Evolutionary conservation across 1,140 invertebrate species (phyloP).

Genomic region (Ceratina japonica): DNA sequence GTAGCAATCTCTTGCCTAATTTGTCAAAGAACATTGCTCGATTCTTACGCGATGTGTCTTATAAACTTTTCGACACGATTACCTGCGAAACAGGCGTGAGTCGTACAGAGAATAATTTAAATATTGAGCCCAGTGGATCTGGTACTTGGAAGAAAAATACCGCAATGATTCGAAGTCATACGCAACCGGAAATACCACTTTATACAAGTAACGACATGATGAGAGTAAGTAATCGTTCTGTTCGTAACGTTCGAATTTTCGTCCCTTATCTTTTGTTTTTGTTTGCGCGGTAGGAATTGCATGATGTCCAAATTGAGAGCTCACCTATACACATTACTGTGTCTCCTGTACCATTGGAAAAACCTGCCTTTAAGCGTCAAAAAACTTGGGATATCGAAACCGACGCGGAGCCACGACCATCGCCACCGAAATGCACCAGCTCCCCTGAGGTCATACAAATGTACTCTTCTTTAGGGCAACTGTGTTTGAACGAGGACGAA

Average conservation of each 20-base stretch:
- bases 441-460: slow-evolving; percentile 21
- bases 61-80: slow-evolving; percentile 66
- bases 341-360: neutral
- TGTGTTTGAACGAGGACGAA: slow-evolving; percentile 7
- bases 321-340: no score
- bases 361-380: slow-evolving; percentile 7
- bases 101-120: slow-evolving; percentile 27
- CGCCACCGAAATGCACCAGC: slow-evolving; percentile 10
- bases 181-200: slow-evolving; percentile 26
- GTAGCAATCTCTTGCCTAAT: slow-evolving; percentile 69
- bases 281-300: neutral
- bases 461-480: slow-evolving; percentile 12
- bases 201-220: neutral
- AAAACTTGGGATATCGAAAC: slow-evolving; percentile 33
- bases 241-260: neutral
- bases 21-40: slow-evolving; percentile 63
- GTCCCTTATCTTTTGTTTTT: neutral
- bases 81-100: slow-evolving; percentile 48
- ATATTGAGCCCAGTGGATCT: neutral
- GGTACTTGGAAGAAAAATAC: neutral
- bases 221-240: neutral
- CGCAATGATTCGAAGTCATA: slow-evolving; percentile 10
- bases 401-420: slow-evolving; percentile 15
- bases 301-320: neutral
- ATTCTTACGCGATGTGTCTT: slow-evolving; percentile 60